Evolutionary conservation across 2,113 vertebrate genomes (phyloP).

Genomic region (Chamaea fasciata): DNA sequence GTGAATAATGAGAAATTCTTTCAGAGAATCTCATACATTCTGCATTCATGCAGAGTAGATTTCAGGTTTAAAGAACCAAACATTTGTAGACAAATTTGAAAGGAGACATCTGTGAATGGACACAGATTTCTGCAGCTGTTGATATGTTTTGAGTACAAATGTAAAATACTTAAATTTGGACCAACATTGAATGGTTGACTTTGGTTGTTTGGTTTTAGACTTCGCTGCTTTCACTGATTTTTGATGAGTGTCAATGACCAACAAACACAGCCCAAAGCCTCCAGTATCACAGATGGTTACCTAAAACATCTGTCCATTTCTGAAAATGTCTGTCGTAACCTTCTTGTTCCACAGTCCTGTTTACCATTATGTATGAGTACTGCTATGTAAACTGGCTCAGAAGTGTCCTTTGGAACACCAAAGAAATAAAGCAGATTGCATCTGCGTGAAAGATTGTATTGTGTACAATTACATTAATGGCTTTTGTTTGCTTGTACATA

Average conservation of each 20-base stretch:
- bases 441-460: background rate
- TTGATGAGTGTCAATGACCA: background rate
- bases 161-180: background rate
- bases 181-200: background rate
- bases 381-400: background rate
- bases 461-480: background rate
- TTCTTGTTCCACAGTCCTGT: background rate
- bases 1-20: background rate
- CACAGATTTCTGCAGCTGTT: background rate
- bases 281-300: background rate
- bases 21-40: background rate
- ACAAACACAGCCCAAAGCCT: background rate
- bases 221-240: background rate
- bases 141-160: background rate
- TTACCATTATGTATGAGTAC: background rate
- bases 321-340: background rate
- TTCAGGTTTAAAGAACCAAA: background rate
- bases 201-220: background rate
- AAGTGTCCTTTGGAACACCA: background rate
- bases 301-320: background rate
- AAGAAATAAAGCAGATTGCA: background rate
- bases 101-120: background rate
- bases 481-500: background rate
- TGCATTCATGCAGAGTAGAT: background rate
- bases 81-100: background rate